Conservation (phyloP, 2,113 vertebrate genomes). For the Dicrurus megarhynchus region DNA sequence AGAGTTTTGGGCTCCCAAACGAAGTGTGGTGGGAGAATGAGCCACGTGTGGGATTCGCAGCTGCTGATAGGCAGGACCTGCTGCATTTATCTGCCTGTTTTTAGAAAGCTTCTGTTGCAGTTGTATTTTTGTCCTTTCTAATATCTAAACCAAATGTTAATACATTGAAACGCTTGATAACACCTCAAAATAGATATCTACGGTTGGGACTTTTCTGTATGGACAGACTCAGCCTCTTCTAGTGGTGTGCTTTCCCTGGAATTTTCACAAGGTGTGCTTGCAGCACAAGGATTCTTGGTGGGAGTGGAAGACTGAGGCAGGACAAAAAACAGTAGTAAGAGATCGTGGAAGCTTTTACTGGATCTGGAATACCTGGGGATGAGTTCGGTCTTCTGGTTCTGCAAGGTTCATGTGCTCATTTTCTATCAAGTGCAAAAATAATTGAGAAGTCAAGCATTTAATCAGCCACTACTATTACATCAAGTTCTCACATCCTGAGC, state of each 20-base stretch:
- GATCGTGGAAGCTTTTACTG: background rate
- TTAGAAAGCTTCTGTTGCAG: background rate
- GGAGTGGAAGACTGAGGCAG: background rate
- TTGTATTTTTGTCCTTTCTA: background rate
- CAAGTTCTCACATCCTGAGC: background rate
- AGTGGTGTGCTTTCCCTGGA: background rate
- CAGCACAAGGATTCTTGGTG: background rate
- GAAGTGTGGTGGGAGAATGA: background rate
- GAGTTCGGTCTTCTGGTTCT: background rate
- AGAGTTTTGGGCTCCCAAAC: background rate
- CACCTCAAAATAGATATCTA: background rate
- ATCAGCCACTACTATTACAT: background rate
- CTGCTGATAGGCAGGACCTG: background rate
- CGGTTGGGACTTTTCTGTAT: background rate
- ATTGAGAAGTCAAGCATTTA: slow-evolving; percentile 11
- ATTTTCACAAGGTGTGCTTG: background rate
- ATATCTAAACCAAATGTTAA: background rate
- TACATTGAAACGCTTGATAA: background rate
- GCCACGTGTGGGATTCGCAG: background rate
- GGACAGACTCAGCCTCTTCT: background rate
- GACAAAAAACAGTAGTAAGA: background rate
- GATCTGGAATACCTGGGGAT: background rate
- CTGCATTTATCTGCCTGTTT: background rate
- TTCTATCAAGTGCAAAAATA: background rate
- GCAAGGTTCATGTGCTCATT: background rate